phyloP scores from a whole-genome alignment of 2,113 vertebrate genomes.

The Saccopteryx bilineata region DNA sequence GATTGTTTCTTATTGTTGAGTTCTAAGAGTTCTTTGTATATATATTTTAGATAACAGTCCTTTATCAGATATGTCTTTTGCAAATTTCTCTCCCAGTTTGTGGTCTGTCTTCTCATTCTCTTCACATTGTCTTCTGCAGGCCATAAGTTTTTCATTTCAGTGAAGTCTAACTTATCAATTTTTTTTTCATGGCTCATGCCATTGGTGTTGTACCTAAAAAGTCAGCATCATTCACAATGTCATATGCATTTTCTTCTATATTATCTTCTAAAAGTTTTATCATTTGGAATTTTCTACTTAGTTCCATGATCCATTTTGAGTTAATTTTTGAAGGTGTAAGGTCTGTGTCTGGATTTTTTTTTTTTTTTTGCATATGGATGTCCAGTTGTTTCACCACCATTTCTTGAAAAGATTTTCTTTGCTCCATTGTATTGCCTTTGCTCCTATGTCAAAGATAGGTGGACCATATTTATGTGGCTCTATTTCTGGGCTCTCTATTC shows the following conservation, averaged over 20 bases:
- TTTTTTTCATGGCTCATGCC: neutral
- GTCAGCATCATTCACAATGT: neutral
- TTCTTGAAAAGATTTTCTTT: neutral
- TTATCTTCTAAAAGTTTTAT: neutral
- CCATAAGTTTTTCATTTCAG: neutral
- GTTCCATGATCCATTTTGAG: neutral
- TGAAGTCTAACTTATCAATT: neutral
- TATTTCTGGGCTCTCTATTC: neutral
- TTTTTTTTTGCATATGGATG: neutral
- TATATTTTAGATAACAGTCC: neutral
- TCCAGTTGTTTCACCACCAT: neutral
- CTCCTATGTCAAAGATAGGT: neutral
- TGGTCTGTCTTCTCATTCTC: neutral
- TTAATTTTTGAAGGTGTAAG: neutral
- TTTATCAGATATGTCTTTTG: neutral
- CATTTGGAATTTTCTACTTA: neutral
- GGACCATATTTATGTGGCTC: neutral
- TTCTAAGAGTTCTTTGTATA: neutral
- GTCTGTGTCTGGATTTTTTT: neutral
- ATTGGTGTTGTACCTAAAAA: neutral
- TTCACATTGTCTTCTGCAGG: neutral
- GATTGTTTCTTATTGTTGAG: neutral
- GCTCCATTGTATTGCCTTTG: neutral
- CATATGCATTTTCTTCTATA: neutral
- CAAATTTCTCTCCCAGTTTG: neutral